phyloP scores from a whole-genome alignment of 2,797 vertebrate genomes.

The Chanos chanos region DNA sequence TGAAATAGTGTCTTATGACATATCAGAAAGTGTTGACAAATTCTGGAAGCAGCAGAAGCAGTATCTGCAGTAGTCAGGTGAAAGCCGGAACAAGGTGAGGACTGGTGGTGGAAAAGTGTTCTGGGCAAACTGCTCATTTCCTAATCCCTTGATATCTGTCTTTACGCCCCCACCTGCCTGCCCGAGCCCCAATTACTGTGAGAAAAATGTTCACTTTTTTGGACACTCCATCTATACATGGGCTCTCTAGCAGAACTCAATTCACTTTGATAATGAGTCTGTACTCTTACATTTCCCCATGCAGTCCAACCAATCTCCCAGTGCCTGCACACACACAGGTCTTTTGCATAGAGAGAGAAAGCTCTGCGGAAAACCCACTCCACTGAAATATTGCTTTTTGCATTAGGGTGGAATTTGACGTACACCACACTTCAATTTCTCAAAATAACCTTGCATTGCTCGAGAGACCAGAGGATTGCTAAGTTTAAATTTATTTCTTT shows the following conservation, averaged over 20 bases:
- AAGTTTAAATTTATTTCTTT: slow-evolving; percentile 25
- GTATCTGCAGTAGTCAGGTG: too few species aligned
- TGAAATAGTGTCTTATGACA: too few species aligned
- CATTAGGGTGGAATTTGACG: slow-evolving; percentile 58
- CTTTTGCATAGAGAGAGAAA: slow-evolving; percentile 63
- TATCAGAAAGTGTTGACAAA: too few species aligned
- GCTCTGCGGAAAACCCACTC: slow-evolving; percentile 67
- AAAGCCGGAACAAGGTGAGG: too few species aligned
- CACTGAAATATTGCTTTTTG: slow-evolving; percentile 70
- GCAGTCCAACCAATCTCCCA: slow-evolving; percentile 76
- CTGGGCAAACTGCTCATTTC: slow-evolving; percentile 67
- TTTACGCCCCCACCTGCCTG: slow-evolving; percentile 59
- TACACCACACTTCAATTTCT: slow-evolving; percentile 60
- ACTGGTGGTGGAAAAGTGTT: slow-evolving; percentile 59
- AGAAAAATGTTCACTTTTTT: slow-evolving; percentile 67
- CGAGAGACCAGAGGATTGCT: slow-evolving; percentile 7
- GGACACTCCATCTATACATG: slow-evolving; percentile 67
- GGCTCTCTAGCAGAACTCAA: slow-evolving; percentile 76
- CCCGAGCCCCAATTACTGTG: slow-evolving; percentile 73
- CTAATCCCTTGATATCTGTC: slow-evolving; percentile 65
- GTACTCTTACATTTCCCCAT: slow-evolving; percentile 73
- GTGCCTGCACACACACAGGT: slow-evolving; percentile 34
- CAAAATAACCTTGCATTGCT: slow-evolving; percentile 62
- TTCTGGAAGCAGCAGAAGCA: too few species aligned
- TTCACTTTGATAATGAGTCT: slow-evolving; percentile 79